Base-by-base conservation (phyloP, 2,888 invertebrate species). In the Parelbella ahira region DNA sequence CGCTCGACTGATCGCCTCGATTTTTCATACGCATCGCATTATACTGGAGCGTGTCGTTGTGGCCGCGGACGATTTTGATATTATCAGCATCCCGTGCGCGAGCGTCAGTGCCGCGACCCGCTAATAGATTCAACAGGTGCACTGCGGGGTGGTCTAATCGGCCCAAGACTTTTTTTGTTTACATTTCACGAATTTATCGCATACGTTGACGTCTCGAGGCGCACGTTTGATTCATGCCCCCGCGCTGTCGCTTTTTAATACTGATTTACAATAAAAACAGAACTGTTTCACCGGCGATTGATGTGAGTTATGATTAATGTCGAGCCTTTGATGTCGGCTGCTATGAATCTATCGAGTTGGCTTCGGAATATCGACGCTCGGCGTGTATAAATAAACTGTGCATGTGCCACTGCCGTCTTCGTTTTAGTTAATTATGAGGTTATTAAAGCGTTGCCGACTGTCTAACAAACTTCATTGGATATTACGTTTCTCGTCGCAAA, bases 301-400 rank as follows among this genome's bases (percentile, higher is more conserved):
- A 84, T 86, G 84, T 81, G 76, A 79, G 83, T 86, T 87, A 87
- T 87, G 86, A 87, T 86, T 86, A 82, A 87, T 86, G 83, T 69
- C 53, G 56, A 63, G 68, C 70, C 84, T 87, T 87, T 87, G 87
- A 87, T 86, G 82, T 86, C 72, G 63, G 60, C 77, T 76, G 84
- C 82, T 83, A 83, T 84, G 87, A 84, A 86, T 84, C 86, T 87
- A 86, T 87, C 86, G 75, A 77, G 83, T 68, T 74, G 69, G 75
- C 76, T 81, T 68, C 82, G 77, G 82, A 79, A 83, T 86, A 87
- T 87, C 80, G 84, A 84, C 82, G 81, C 69, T 68, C 65, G 61
- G 53, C 54, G 68, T 68, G 68, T 79, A 78, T 83, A 82, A 84
- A 86, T 82, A 86, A 75, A 77, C 81, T 74, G 69, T 63, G 62